Percentiles rank a stretch among this genome's conserved stretches.
Evolutionary conservation across 2,888 invertebrate species (phyloP).

Genomic region (Alitta virens): DNA sequence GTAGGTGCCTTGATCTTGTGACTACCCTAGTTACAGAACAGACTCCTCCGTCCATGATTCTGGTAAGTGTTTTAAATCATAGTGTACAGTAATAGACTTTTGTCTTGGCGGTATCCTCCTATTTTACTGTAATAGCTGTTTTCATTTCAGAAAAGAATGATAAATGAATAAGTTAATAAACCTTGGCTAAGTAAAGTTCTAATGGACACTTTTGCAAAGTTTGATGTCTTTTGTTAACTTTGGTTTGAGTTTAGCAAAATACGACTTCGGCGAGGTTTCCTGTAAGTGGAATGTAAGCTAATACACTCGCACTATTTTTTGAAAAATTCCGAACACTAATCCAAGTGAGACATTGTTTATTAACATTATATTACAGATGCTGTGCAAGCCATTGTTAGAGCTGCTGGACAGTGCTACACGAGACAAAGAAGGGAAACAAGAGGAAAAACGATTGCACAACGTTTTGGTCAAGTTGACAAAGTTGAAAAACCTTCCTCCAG

Average conservation of each 20-base stretch:
- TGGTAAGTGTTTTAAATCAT: slow-evolving; percentile 37
- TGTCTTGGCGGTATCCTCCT: too few species aligned
- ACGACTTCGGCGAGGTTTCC: background rate
- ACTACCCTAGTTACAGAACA: slow-evolving; percentile 36
- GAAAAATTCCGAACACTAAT: too few species aligned
- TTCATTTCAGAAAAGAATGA: too few species aligned
- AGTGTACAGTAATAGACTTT: too few species aligned
- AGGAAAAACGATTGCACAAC: slow-evolving; percentile 32
- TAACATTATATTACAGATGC: too few species aligned
- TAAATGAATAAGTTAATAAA: too few species aligned
- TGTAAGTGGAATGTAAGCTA: background rate
- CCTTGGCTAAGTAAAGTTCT: too few species aligned
- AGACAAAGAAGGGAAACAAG: slow-evolving; percentile 29
- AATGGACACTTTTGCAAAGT: too few species aligned
- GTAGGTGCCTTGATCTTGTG: slow-evolving; percentile 42
- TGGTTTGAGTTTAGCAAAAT: background rate
- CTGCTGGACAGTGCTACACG: slow-evolving; percentile 33
- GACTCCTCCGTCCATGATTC: slow-evolving; percentile 29
- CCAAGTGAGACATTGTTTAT: too few species aligned
- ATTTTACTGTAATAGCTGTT: too few species aligned
- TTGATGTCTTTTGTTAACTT: background rate
- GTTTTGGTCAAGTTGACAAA: slow-evolving; percentile 32
- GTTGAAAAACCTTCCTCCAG: slow-evolving; percentile 30
- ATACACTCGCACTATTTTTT: too few species aligned
- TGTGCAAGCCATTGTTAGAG: slow-evolving; percentile 37